Evolutionary conservation across 2,113 vertebrate genomes (phyloP).

Genomic region (Chaenogobius annularis): DNA sequence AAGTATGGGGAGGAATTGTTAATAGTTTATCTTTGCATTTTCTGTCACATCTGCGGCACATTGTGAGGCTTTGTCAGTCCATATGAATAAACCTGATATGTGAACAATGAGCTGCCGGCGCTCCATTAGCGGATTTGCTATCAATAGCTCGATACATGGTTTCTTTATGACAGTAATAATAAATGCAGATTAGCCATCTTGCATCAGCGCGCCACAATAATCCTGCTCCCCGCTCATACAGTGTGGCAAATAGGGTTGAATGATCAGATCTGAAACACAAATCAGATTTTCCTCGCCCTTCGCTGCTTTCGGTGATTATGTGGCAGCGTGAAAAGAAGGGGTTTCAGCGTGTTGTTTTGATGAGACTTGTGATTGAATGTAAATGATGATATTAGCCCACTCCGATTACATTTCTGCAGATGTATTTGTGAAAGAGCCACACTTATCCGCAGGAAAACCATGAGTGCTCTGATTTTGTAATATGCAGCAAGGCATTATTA

Average conservation of each 20-base stretch:
- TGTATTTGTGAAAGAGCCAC: background rate
- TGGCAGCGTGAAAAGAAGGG: constrained; percentile 16
- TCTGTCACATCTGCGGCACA: constrained; percentile 20
- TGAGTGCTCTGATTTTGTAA: background rate
- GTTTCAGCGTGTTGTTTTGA: constrained; percentile 29
- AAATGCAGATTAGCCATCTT: background rate
- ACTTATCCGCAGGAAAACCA: constrained; percentile 10
- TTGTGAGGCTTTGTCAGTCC: constrained; percentile 1
- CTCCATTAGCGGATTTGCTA: constrained; percentile 4
- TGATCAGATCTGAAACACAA: constrained; percentile 40
- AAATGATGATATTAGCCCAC: constrained; percentile 25
- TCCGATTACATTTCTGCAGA: constrained; percentile 26
- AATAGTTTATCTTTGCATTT: constrained; percentile 39
- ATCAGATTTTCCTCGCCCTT: constrained; percentile 35
- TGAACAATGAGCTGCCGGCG: background rate
- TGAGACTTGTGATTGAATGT: constrained; percentile 32
- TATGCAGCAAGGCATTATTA: too few species aligned
- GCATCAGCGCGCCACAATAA: background rate
- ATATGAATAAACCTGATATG: background rate
- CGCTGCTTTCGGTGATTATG: constrained; percentile 24
- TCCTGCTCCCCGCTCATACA: constrained; percentile 23
- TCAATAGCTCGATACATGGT: background rate
- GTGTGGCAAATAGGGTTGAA: constrained; percentile 34
- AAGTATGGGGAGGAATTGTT: constrained; percentile 14
- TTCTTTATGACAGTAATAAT: constrained; percentile 7